Percentiles rank a stretch among this genome's conserved stretches.
Evolutionary conservation across 2,797 vertebrate genomes (phyloP).

Genomic region (Enteromius paludinosus): DNA sequence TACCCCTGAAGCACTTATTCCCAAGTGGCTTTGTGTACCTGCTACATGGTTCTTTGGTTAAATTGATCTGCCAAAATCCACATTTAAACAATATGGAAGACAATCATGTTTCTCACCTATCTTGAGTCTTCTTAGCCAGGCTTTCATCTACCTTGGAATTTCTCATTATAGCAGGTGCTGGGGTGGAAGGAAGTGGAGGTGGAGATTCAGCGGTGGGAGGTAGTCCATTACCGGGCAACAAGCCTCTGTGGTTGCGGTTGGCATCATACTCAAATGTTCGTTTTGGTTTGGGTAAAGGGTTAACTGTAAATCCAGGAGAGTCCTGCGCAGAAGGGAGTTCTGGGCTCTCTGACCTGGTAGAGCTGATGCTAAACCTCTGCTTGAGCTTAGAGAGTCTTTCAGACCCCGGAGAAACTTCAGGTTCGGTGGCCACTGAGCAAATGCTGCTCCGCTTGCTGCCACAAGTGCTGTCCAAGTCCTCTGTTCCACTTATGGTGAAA

Average conservation of each 20-base stretch:
- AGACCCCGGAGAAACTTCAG: slow-evolving; percentile 73
- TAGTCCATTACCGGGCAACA: slow-evolving; percentile 87
- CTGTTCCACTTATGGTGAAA: slow-evolving; percentile 78
- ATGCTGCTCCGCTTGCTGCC: slow-evolving; percentile 83
- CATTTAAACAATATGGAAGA: slow-evolving; percentile 8
- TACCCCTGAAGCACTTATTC: neutral
- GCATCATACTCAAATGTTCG: slow-evolving; percentile 99
- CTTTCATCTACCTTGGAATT: slow-evolving; percentile 81
- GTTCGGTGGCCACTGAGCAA: slow-evolving; percentile 81
- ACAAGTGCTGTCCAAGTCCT: slow-evolving; percentile 79
- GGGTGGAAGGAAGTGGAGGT: slow-evolving; percentile 90
- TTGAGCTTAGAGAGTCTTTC: slow-evolving; percentile 84
- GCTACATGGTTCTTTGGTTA: neutral
- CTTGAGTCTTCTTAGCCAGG: slow-evolving; percentile 82
- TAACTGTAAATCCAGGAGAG: slow-evolving; percentile 80
- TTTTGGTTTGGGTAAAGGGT: slow-evolving; percentile 97
- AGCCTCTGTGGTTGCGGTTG: slow-evolving; percentile 86
- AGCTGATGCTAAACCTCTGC: slow-evolving; percentile 79
- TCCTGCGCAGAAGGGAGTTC: slow-evolving; percentile 75
- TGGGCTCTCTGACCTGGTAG: slow-evolving; percentile 75
- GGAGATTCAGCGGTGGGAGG: slow-evolving; percentile 85
- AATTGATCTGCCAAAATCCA: neutral
- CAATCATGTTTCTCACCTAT: slow-evolving; percentile 80
- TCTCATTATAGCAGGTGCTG: slow-evolving; percentile 85
- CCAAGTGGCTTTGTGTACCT: neutral